Evolutionary conservation across 2,113 vertebrate species (phyloP).

Genomic region (Hypanus sabinus): DNA sequence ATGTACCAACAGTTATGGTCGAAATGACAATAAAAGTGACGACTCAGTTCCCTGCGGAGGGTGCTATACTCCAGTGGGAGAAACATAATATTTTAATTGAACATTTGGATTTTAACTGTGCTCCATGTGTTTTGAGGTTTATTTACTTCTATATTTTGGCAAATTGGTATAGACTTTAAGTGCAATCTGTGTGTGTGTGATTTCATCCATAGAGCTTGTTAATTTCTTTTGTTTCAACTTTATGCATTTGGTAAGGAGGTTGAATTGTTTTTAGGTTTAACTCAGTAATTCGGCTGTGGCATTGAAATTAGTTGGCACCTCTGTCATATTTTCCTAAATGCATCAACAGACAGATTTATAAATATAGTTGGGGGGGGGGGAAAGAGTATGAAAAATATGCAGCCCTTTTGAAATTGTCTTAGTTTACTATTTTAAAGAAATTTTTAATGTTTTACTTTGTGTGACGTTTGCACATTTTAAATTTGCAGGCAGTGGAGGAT

Average conservation of each 20-base stretch:
- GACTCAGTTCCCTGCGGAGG: too few species aligned
- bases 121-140: not conserved
- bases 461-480: not conserved
- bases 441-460: not conserved
- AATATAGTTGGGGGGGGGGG: not conserved
- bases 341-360: not conserved
- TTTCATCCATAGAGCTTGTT: not conserved
- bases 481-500: constrained; percentile 85
- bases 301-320: not conserved
- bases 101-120: not conserved
- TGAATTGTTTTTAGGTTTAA: not conserved
- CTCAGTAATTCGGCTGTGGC: not conserved
- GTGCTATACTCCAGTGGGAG: not conserved
- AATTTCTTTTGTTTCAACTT: not conserved
- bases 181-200: not conserved
- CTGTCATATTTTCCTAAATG: not conserved
- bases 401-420: not conserved
- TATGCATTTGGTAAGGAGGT: not conserved
- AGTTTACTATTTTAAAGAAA: not conserved
- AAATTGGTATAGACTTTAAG: not conserved
- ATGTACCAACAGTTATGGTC: too few species aligned
- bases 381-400: not conserved
- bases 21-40: too few species aligned
- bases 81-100: not conserved
- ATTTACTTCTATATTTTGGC: not conserved